phyloP scores from a whole-genome alignment of 2,797 vertebrate genomes.

The Macrochelys suwanniensis region DNA sequence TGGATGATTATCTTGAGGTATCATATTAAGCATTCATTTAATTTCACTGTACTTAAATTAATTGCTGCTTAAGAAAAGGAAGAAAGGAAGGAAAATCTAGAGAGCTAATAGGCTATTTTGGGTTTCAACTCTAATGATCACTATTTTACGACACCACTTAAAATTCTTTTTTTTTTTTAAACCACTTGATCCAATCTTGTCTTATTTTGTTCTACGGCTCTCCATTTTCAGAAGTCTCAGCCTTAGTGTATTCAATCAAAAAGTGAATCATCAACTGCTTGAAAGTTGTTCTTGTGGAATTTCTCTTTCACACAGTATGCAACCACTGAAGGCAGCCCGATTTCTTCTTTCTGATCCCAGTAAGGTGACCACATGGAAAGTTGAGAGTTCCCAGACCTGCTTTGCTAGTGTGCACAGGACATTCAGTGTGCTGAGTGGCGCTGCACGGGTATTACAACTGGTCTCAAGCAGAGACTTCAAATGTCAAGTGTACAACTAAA shows the following conservation, averaged over 20 bases:
- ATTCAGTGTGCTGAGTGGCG: neutral
- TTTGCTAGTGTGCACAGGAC: neutral
- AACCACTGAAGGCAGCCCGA: neutral
- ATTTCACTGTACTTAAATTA: constrained; percentile 88
- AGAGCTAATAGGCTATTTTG: constrained; percentile 86
- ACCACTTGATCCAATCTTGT: constrained; percentile 17
- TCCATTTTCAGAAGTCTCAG: neutral
- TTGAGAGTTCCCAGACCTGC: neutral
- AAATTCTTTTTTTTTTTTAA: neutral
- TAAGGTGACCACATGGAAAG: neutral
- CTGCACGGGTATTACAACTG: neutral
- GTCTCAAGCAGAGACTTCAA: neutral
- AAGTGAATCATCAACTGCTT: neutral
- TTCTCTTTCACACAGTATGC: neutral
- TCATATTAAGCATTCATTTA: constrained; percentile 85
- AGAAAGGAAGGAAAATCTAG: constrained; percentile 80
- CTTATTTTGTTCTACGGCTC: neutral
- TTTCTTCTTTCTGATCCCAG: neutral
- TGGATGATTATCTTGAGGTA: constrained; percentile 88
- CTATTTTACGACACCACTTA: constrained; percentile 45
- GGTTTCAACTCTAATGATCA: constrained; percentile 23
- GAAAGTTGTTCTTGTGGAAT: neutral
- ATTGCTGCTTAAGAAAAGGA: constrained; percentile 83
- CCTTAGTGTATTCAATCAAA: neutral
- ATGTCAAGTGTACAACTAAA: neutral